Percentiles rank a stretch among this genome's conserved stretches.
Conservation (phyloP, 2,113 vertebrate genomes). For the Pogona vitticeps region DNA sequence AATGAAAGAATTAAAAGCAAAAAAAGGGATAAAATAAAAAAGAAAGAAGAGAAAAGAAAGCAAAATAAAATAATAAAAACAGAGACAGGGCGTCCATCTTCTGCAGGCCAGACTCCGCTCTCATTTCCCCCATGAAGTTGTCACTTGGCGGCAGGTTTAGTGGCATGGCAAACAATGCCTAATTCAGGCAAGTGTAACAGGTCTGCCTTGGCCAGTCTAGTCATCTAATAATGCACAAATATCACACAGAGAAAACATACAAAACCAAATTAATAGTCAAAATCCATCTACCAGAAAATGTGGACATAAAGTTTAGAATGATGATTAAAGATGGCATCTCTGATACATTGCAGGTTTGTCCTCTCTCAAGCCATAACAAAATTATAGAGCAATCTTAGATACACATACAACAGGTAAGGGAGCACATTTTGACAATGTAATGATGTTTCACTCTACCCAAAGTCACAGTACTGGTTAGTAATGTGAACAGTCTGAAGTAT, state of each 20-base stretch:
- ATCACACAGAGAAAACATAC: constrained; percentile 99
- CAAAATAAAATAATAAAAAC: constrained; percentile 86
- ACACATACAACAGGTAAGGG: constrained; percentile 55
- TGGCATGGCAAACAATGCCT: constrained; percentile 99
- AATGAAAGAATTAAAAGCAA: constrained; percentile 81
- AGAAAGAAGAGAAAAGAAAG: constrained; percentile 88
- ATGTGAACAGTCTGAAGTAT: constrained; percentile 39
- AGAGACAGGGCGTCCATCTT: constrained; percentile 99
- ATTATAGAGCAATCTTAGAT: constrained; percentile 71
- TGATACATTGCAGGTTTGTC: constrained; percentile 71
- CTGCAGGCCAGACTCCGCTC: constrained; percentile 95
- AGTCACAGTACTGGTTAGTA: constrained; percentile 56
- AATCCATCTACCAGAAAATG: constrained; percentile 94
- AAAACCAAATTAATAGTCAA: constrained; percentile 99
- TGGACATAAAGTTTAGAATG: constrained; percentile 84
- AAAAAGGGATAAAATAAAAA: constrained; percentile 73
- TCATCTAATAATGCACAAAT: constrained; percentile 99
- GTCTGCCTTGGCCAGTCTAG: constrained; percentile 99
- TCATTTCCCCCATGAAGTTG: constrained; percentile 98
- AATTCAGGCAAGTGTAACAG: constrained; percentile 99
- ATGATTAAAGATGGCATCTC: constrained; percentile 74
- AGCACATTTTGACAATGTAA: constrained; percentile 58
- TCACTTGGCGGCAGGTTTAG: constrained; percentile 98
- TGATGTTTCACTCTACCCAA: constrained; percentile 48
- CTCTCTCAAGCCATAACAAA: constrained; percentile 65